Evolutionary conservation across 2,797 vertebrate genomes (phyloP).

Genomic region (Enteromius mattozi): DNA sequence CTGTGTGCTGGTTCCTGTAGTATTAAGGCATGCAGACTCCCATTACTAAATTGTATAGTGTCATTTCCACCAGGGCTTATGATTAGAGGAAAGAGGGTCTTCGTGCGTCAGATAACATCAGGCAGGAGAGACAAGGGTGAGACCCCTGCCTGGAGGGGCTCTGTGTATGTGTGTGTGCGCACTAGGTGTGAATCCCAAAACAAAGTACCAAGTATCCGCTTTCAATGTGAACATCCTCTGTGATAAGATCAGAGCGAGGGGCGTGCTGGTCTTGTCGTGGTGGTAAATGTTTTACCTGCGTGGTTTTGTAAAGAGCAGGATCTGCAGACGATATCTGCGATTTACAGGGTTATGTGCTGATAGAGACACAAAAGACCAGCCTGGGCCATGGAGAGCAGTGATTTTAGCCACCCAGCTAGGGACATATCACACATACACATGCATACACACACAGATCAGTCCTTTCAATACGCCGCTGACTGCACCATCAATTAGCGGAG

Average conservation of each 20-base stretch:
- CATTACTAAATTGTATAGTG: conserved; percentile 64
- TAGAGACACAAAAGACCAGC: conserved; percentile 90
- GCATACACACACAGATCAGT: conserved; percentile 87
- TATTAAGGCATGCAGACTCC: conserved; percentile 66
- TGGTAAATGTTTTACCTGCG: conserved; percentile 80
- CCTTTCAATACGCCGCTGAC: conserved; percentile 85
- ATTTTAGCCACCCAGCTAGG: conserved; percentile 82
- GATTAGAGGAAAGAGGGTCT: conserved; percentile 65
- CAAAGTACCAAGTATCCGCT: conserved; percentile 69
- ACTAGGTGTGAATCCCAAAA: conserved; percentile 67
- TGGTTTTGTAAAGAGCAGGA: conserved; percentile 77
- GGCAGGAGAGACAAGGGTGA: conserved; percentile 42
- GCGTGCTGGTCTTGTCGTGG: conserved; percentile 77
- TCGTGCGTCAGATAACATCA: conserved; percentile 69
- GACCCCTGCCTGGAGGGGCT: conserved; percentile 41
- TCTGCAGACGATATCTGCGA: conserved; percentile 91
- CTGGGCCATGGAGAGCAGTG: conserved; percentile 82
- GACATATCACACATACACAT: conserved; percentile 80
- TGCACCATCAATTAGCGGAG: conserved; percentile 92
- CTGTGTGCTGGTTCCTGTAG: conserved; percentile 62
- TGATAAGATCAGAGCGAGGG: conserved; percentile 71
- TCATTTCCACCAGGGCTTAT: conserved; percentile 62
- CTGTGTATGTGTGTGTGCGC: neutral
- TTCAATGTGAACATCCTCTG: conserved; percentile 73
- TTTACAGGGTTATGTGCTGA: conserved; percentile 94